Evolutionary conservation across 2,888 invertebrate species (phyloP), one percentile per base, ranked within the genome.

Genomic region (Standfussiana lucernea): DNA sequence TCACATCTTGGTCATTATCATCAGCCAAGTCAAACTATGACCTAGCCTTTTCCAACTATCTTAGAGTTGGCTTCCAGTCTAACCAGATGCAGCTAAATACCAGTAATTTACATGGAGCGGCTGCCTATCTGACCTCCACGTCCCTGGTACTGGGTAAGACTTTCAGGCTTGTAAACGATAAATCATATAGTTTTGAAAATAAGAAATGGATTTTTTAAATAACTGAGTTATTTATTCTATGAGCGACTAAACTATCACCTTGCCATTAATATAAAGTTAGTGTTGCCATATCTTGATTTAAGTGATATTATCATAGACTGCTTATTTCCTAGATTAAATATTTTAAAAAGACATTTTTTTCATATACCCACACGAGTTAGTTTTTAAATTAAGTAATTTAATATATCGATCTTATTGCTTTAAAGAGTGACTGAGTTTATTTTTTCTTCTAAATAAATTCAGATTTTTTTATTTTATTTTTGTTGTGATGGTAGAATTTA

Each of bases 221-320:
- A 81, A 83, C 40, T 15, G 28, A 50, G 2, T 40, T 45, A 56
- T 53, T 40, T 45, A 56, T 53, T 35, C 15, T 21, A 59, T 45
- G 53, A 72, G 59, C 79, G 77, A 84, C 84, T 86, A 75, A 74
- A 77, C 77, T 75, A 76, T 86, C 79, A 80, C 85, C 89, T 86
- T 84, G 84, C 83, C 84, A 86, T 84, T 83, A 53, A 40, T 67
- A 77, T 82, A 82, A 84, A 66, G 53, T 78, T 74, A 88, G 84
- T 89, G 83, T 90, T 89, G 91, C 92, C 93, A 92, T 92, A 92
- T 92, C 90, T 86, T 86, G 68, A 86, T 89, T 88, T 93, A 92
- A 93, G 93, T 93, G 92, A 94, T 93, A 93, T 89, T 90, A 88
- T 79, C 80, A 93, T 93, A 93, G 94, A 94, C 95, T 94, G 95